Evolutionary conservation across 2,797 vertebrate genomes (phyloP).

Genomic region (Oryzias dopingdopingensis): DNA sequence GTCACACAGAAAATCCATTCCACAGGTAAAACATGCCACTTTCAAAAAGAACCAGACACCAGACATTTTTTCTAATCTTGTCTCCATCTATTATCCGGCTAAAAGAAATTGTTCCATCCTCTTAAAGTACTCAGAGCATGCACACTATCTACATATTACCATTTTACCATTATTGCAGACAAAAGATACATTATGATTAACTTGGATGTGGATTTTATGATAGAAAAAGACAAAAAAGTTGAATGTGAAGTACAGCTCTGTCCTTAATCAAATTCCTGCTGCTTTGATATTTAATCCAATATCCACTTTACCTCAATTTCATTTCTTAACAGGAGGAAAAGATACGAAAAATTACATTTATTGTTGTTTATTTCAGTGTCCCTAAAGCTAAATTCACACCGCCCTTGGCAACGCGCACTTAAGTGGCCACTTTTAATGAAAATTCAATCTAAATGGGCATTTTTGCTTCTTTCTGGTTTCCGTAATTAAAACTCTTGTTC

Average conservation of each 20-base stretch:
- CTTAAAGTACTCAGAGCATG: constrained; percentile 16
- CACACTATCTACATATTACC: constrained; percentile 19
- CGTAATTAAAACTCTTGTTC: no score
- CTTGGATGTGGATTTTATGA: constrained; percentile 23
- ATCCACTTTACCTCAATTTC: constrained; percentile 7
- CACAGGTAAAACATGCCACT: constrained; percentile 37
- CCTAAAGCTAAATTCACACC: not conserved
- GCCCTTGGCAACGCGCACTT: no score
- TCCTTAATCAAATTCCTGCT: constrained; percentile 44
- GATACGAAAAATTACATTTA: not conserved
- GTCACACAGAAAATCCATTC: constrained; percentile 48
- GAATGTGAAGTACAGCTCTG: constrained; percentile 32
- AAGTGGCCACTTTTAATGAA: no score
- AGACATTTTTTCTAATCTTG: constrained; percentile 38
- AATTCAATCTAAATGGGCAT: no score
- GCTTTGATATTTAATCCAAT: constrained; percentile 25
- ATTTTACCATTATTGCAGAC: constrained; percentile 31
- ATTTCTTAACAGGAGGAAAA: constrained; percentile 7
- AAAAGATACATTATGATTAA: constrained; percentile 36
- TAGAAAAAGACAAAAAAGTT: constrained; percentile 35
- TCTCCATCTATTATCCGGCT: constrained; percentile 42
- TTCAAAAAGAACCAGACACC: constrained; percentile 43
- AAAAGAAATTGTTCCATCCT: constrained; percentile 26
- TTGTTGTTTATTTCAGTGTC: not conserved
- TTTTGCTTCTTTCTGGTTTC: no score